Conservation (phyloP, 53 echinoderm and acorn worm genomes). For the Stichopus horrens region DNA sequence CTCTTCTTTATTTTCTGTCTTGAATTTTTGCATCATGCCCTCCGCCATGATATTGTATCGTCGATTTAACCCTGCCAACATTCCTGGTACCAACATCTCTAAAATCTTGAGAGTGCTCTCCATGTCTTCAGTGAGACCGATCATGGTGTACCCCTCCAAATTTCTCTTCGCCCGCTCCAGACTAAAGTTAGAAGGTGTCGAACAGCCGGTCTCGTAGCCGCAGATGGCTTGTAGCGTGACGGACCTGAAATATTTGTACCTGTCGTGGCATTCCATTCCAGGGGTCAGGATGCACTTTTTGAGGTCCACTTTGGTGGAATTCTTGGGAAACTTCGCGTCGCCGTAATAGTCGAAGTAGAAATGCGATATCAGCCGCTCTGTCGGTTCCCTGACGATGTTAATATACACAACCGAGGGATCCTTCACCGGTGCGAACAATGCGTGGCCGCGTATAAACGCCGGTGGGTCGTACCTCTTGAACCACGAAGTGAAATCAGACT, state of each 20-base stretch:
- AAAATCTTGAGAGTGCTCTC: background rate
- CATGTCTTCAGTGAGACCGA: constrained; percentile 15
- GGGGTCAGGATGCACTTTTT: background rate
- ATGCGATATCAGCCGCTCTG: background rate
- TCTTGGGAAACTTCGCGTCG: background rate
- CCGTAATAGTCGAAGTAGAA: constrained; percentile 29
- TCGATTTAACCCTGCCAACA: background rate
- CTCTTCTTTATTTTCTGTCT: background rate
- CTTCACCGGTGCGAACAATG: background rate
- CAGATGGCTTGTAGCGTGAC: background rate
- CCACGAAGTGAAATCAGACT: background rate
- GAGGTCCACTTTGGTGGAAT: background rate
- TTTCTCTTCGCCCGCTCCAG: constrained; percentile 25
- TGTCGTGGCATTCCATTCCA: background rate
- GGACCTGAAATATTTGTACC: constrained; percentile 18
- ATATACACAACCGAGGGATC: background rate
- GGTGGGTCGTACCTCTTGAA: background rate
- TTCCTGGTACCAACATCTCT: constrained; percentile 20
- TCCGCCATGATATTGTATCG: background rate
- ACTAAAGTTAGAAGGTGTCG: background rate
- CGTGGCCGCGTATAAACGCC: constrained; percentile 12
- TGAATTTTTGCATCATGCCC: background rate
- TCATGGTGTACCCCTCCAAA: background rate
- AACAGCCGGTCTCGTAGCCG: background rate
- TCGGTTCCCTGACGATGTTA: constrained; percentile 1